Percentiles rank a stretch among this genome's conserved stretches.
Evolutionary conservation across 2,888 invertebrate genomes (phyloP).

Genomic region (Drosophila pegasa): DNA sequence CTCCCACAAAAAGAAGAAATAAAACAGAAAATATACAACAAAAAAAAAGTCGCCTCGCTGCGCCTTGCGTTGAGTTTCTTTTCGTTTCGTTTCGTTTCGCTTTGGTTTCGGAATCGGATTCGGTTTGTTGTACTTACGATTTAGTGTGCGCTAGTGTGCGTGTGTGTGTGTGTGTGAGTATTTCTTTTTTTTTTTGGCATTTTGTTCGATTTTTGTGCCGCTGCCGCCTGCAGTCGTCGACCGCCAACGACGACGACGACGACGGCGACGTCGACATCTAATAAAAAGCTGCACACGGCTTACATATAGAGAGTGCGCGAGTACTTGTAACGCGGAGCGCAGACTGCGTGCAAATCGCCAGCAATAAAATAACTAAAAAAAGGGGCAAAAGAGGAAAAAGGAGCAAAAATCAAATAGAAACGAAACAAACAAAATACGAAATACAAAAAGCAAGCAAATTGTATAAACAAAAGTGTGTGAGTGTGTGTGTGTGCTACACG

Average conservation of each 20-base stretch:
- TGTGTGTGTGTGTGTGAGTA: background rate
- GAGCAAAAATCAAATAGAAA: slow-evolving; percentile 23
- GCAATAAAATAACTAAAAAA: slow-evolving; percentile 36
- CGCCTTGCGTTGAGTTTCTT: slow-evolving; percentile 66
- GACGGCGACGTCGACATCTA: slow-evolving; percentile 69
- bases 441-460: slow-evolving; percentile 15
- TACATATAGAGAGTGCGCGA: slow-evolving; percentile 47
- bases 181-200: slow-evolving; percentile 70
- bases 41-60: slow-evolving; percentile 29
- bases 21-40: slow-evolving; percentile 3
- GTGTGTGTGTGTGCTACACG: slow-evolving; percentile 24
- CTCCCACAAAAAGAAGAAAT: slow-evolving; percentile 40
- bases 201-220: slow-evolving; percentile 74
- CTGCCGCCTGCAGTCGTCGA: slow-evolving; percentile 58
- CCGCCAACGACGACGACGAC: slow-evolving; percentile 64
- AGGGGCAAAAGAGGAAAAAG: slow-evolving; percentile 7
- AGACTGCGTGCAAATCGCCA: slow-evolving; percentile 52
- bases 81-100: slow-evolving; percentile 51
- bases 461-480: slow-evolving; percentile 50
- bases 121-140: slow-evolving; percentile 62
- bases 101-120: slow-evolving; percentile 62
- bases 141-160: slow-evolving; percentile 15
- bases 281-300: slow-evolving; percentile 68
- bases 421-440: slow-evolving; percentile 19
- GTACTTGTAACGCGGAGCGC: slow-evolving; percentile 46